Evolutionary conservation across 2,888 invertebrate genomes (phyloP), one percentile per base, ranked within the genome.

Genomic region (Hetaerina titia): DNA sequence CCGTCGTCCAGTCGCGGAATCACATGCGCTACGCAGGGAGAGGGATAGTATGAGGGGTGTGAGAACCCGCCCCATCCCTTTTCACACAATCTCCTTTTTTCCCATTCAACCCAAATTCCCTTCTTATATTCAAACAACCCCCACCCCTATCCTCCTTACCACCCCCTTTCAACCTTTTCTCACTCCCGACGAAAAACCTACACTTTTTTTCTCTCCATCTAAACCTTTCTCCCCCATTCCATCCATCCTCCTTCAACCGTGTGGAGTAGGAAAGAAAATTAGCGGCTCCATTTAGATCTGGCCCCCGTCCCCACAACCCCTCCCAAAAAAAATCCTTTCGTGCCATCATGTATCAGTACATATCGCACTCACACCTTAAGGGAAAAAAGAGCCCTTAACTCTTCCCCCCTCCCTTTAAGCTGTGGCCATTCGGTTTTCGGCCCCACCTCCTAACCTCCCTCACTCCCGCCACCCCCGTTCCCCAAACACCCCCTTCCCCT

Each of bases 381-480:
- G 25, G 31, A 81, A 81, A 74, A 81, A 31, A 81, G 17, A 60
- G 17, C 60, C 60, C 45, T 45, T 45, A 45, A 45, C 45, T 45
- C n/a, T n/a, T 45, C 45, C n/a, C 81, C 81, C 25, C 11, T 9
- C 81, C 81, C 81, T 11, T 15, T 81, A 15, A 19, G 7, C 25
- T 15, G 31, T 31, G 81, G 81, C 81, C 81, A 81, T 31, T 81
- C 81, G 81, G 81, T 25, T 81, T 81, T 81, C 31, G 81, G 81
- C 81, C 81, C 31, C 81, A 25, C 13, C 81, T 15, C 31, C 81
- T 81, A 7, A 25, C 81, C 81, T 31, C 81, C 74, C 15, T 25
- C 25, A 13, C 31, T 13, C 81, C 81, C 81, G 0, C 69, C n/a
- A 69, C 69, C 69, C 69, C 69, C n/a, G 69, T 8, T n/a, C 69